Conservation (phyloP, 2,113 vertebrate genomes). For the Odocoileus hemionus region DNA sequence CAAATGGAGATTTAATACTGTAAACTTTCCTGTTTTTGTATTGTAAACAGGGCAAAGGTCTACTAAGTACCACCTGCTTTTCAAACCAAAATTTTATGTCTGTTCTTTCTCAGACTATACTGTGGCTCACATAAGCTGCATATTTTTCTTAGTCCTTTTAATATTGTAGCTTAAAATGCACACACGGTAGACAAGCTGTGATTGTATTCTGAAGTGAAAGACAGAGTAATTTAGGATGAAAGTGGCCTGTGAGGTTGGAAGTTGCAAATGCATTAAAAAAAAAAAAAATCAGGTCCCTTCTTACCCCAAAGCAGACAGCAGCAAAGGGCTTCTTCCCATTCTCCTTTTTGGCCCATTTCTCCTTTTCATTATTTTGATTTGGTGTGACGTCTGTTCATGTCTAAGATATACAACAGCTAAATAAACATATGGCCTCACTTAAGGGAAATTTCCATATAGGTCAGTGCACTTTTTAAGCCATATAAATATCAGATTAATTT, state of each 20-base stretch:
- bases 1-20: background rate
- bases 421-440: conserved; percentile 10
- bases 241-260: background rate
- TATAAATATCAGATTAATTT: conserved; percentile 55
- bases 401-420: conserved; percentile 40
- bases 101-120: conserved; percentile 4
- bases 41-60: background rate
- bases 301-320: background rate
- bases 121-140: background rate
- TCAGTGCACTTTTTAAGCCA: conserved; percentile 23
- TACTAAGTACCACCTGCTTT: background rate
- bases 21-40: background rate
- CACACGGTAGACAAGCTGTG: background rate
- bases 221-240: background rate
- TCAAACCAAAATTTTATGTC: background rate
- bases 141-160: conserved; percentile 22
- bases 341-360: background rate
- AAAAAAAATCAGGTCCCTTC: background rate
- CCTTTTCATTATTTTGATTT: conserved; percentile 44
- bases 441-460: conserved; percentile 46
- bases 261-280: background rate
- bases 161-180: background rate
- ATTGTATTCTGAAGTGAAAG: background rate
- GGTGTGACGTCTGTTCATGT: background rate
- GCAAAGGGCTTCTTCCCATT: background rate